A percentile compares a stretch with the other conserved stretches of the same genome.
These are phyloP conservation scores for Cydia pomonella DNA, from an alignment of 1,140 invertebrate species.

Conservation along the genomic window DNA sequence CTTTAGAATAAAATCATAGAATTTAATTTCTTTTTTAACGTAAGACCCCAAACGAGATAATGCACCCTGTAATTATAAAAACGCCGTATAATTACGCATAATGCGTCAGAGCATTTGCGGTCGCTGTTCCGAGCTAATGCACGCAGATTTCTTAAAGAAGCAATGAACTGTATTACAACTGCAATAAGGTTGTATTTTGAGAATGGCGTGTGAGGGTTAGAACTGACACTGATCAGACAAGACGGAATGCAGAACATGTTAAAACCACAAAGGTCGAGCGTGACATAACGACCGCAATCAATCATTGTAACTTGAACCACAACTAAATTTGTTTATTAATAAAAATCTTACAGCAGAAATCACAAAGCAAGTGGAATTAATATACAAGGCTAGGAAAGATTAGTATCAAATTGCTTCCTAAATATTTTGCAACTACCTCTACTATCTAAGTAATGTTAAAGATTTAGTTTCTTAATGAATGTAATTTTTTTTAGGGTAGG, in stretches of 20 bases:
- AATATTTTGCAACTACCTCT: neutral
- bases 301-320: conserved; percentile 23
- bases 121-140: conserved; percentile 17
- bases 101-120: conserved; percentile 12
- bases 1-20: neutral
- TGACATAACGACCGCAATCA: conserved; percentile 30
- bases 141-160: neutral
- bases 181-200: neutral
- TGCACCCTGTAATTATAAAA: conserved; percentile 3
- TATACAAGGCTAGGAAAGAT: neutral
- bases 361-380: neutral
- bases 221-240: conserved; percentile 19
- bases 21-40: neutral
- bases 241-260: conserved; percentile 29
- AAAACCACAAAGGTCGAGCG: conserved; percentile 28
- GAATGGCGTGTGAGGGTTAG: neutral
- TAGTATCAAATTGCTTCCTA: neutral
- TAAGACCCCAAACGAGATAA: neutral
- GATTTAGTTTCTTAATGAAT: too few species aligned
- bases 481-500: too few species aligned
- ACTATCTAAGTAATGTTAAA: neutral
- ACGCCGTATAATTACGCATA: neutral
- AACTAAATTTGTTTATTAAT: neutral
- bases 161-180: neutral
- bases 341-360: neutral